Conservation (phyloP, 2,113 vertebrate genomes). For the Chunga burmeisteri region DNA sequence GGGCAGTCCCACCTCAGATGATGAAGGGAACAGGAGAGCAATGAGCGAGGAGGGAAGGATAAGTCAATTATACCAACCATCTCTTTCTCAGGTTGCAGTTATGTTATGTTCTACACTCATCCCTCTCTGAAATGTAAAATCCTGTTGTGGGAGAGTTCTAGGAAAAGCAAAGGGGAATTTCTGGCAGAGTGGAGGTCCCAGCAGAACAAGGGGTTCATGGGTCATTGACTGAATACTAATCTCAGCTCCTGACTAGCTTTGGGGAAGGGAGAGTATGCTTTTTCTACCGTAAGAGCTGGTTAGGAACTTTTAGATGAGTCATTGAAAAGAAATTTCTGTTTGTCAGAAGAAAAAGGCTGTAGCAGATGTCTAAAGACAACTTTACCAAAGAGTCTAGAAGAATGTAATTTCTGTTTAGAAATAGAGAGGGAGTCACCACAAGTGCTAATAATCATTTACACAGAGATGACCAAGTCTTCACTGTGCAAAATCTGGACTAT, state of each 20-base stretch:
- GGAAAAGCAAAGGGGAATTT: not conserved
- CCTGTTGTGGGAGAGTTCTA: not conserved
- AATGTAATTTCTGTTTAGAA: not conserved
- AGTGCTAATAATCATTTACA: not conserved
- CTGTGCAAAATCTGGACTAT: not conserved
- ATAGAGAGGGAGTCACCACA: not conserved
- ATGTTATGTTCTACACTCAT: not conserved
- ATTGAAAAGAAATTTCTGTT: not conserved
- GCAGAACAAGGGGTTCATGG: not conserved
- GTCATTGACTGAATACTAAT: not conserved
- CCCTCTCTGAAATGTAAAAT: not conserved
- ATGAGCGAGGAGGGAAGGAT: not conserved
- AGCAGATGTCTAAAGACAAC: not conserved
- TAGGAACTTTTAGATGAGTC: not conserved
- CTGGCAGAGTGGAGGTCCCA: not conserved
- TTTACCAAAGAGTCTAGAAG: not conserved
- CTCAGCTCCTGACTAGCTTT: not conserved
- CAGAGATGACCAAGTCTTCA: not conserved
- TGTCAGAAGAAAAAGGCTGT: not conserved
- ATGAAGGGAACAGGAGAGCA: not conserved
- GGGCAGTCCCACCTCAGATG: not conserved
- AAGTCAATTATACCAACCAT: not conserved
- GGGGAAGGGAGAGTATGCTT: not conserved
- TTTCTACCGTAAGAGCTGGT: not conserved
- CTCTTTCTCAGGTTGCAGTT: not conserved